Percentiles rank a stretch among this genome's conserved stretches.
These are phyloP conservation scores for Cisticola juncidis DNA, from an alignment of 2,113 vertebrate species.

Conservation along the genomic window DNA sequence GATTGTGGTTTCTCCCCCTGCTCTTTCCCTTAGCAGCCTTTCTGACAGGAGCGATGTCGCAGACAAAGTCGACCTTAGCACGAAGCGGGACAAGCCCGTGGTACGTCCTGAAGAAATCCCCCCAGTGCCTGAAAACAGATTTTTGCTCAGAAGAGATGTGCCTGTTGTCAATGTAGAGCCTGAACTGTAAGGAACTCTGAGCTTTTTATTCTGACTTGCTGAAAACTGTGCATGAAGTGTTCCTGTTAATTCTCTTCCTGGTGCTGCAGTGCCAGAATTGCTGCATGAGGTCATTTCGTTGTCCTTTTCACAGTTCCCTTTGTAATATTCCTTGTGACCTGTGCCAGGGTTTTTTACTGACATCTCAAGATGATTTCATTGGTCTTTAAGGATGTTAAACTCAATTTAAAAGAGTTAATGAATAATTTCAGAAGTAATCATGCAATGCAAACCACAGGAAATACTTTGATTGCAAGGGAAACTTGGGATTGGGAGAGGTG, in stretches of 20 bases:
- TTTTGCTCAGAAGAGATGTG: constrained; percentile 89
- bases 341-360: not conserved
- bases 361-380: not conserved
- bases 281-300: not conserved
- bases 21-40: constrained; percentile 62
- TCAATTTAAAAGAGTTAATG: not conserved
- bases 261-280: not conserved
- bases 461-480: not conserved
- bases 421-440: not conserved
- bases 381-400: not conserved
- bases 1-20: not conserved
- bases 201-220: not conserved
- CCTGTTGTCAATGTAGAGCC: constrained; percentile 78
- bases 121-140: constrained; percentile 95
- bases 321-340: not conserved
- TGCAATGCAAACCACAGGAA: not conserved
- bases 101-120: constrained; percentile 97
- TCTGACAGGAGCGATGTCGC: constrained; percentile 72
- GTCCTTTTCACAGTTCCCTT: not conserved
- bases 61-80: constrained; percentile 75
- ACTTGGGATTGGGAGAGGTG: not conserved
- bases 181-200: constrained; percentile 77
- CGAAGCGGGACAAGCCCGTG: constrained; percentile 90
- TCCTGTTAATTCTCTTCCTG: not conserved
- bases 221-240: not conserved